phyloP scores from a whole-genome alignment of 2,888 invertebrate genomes.

The Tridacna gigas region DNA sequence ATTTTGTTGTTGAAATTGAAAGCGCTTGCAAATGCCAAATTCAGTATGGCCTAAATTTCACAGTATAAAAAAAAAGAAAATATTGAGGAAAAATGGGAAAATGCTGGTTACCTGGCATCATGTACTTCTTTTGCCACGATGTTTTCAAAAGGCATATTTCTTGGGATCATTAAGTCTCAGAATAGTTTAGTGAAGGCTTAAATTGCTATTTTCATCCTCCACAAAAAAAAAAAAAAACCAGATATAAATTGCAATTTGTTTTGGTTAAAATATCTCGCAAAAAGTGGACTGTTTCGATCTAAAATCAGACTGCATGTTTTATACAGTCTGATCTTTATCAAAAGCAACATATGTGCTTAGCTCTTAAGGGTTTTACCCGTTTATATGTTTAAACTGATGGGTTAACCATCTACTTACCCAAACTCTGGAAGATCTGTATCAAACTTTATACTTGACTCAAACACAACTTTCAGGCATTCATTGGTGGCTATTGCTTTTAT shows the following conservation, averaged over 20 bases:
- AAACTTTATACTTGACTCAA: constrained; percentile 94
- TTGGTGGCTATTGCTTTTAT: constrained; percentile 94
- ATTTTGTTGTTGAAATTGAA: no score
- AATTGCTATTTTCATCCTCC: no score
- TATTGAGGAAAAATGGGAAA: no score
- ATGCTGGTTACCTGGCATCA: neutral
- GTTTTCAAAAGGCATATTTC: neutral
- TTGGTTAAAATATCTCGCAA: no score
- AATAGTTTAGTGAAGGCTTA: neutral
- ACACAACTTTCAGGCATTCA: constrained; percentile 90
- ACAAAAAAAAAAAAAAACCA: no score
- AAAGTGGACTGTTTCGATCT: no score
- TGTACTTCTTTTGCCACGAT: neutral
- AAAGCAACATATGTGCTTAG: no score
- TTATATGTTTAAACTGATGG: neutral
- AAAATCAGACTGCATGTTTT: no score
- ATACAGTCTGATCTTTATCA: no score
- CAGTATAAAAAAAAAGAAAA: neutral
- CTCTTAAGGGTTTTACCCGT: no score
- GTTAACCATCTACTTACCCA: constrained; percentile 87
- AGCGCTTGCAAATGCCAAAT: neutral
- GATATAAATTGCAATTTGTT: no score
- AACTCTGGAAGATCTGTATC: constrained; percentile 96
- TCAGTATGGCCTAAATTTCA: neutral
- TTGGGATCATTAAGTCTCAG: neutral